Evolutionary conservation across 2,113 vertebrate species (phyloP), one percentile per base, ranked within the genome.

Genomic region (Silurus asotus): DNA sequence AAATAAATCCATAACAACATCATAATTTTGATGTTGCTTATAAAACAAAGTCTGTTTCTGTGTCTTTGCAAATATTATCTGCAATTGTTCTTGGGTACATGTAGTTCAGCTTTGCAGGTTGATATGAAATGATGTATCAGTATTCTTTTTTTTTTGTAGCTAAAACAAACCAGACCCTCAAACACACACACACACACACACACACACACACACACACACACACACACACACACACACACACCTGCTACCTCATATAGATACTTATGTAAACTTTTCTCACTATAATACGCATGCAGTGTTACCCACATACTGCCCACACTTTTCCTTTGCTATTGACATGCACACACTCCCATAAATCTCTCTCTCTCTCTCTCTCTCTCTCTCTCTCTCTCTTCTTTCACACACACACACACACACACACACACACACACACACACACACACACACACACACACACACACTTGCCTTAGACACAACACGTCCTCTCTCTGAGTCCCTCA

Each of bases 401-500:
- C 13, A 11, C 15, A n/a, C 72, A 23, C 45, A 23, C 72, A 23
- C 20, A 37, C 55, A 37, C 25, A 9, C 77, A 59, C 28, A 45
- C 56, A 20, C 28, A 51, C 74, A 77, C 72, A 76, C 45, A 76
- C 72, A 51, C 72, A 56, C 64, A 67, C 13, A 62, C 83, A 53
- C 20, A 70, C 64, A 62, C 53, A 69, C 72, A 56, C n/a, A 56
- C 56, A 64, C 51, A 51, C 53, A 78, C 25, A n/a, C n/a, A n/a
- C n/a, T n/a, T n/a, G n/a, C n/a, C n/a, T n/a, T n/a, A n/a, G n/a
- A n/a, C n/a, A n/a, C n/a, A n/a, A n/a, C n/a, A n/a, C 94, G 93
- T 93, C 94, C 94, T 91, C 92, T 96, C 83, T 95, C 95, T 28
- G 95, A 96, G 90, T 95, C 94, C 48, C 89, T 95, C 88, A 94